Conservation (phyloP, 2,113 vertebrate genomes). For the Zosterops borbonicus region DNA sequence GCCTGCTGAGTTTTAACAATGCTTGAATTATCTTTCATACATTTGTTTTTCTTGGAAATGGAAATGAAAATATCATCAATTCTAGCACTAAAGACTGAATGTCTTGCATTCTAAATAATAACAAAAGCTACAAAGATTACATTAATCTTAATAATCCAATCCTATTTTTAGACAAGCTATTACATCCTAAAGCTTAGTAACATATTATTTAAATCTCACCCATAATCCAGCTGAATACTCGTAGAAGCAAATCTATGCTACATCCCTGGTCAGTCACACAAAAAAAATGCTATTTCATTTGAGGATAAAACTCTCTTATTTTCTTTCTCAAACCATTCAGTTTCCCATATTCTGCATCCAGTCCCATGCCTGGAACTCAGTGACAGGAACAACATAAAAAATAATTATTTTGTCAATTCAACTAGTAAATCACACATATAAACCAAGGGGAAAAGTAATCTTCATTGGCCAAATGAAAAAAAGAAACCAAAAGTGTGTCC, state of each 20-base stretch:
- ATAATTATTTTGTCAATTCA: not conserved
- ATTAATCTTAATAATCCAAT: slow-evolving; percentile 63
- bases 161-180: slow-evolving; percentile 50
- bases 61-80: not conserved
- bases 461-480: not conserved
- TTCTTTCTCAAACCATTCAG: not conserved
- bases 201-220: slow-evolving; percentile 53
- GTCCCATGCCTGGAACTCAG: not conserved
- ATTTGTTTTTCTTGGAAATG: not conserved
- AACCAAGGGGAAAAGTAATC: not conserved
- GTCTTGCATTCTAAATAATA: slow-evolving; percentile 31
- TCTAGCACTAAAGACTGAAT: not conserved
- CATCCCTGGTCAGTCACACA: not conserved
- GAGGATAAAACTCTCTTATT: not conserved
- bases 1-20: not conserved
- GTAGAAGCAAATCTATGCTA: not conserved
- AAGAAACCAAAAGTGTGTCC: not conserved
- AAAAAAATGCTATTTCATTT: not conserved
- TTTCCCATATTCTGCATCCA: not conserved
- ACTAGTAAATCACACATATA: not conserved
- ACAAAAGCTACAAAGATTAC: slow-evolving; percentile 47
- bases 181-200: slow-evolving; percentile 49
- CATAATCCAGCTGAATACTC: slow-evolving; percentile 42
- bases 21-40: not conserved
- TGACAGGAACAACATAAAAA: not conserved